Base-by-base conservation (phyloP, 2,888 invertebrate genomes). In the Tinea semifulvella region DNA sequence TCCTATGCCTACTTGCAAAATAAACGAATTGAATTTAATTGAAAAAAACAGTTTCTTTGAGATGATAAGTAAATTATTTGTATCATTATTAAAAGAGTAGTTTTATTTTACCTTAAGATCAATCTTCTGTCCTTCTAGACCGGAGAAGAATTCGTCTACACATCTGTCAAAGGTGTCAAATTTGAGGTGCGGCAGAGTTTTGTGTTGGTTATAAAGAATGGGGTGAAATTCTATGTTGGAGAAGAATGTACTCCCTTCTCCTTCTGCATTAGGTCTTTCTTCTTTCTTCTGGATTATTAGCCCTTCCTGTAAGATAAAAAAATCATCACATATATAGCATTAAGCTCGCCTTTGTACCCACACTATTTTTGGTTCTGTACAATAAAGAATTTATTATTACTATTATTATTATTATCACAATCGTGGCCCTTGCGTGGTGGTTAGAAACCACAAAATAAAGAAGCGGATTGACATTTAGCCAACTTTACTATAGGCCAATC, bases 161-260 rank as follows among this genome's bases (percentile, higher is more conserved):
- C 98, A 92, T 49, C 86, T 73, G 68, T 95, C 91, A 60, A 96
- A 96, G 1, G 87, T 84, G 1, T 88, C 87, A 61, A 89, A 90
- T 56, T 89, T 88, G 19, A 84, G 70, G 49, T 79, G 72, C 0
- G 89, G 86, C 51, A 73, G 69, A 1, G 73, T 69, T 52, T 76
- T 80, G 61, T 89, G 86, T 60, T 98, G 97, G 1, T 81, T 73
- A 63, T 91, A 96, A 11, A 92, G 73, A 62, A 87, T 84, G 0
- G 99, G 98, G 72, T 98, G 97, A 72, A 97, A 99, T 70, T 98
- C 98, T 58, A 93, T 84, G 67, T 96, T 96, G 7, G 92, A 87
- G 40, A 92, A 85, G 60, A 82, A 88, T 16, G 84, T 82, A 19
- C 81, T 74, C 1, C 68, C 71, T 0, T 57, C 63, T 0, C 72